These are phyloP conservation scores for Forbesichthys agassizii DNA, from an alignment of 2,113 vertebrate species.

Conservation along the genomic window DNA sequence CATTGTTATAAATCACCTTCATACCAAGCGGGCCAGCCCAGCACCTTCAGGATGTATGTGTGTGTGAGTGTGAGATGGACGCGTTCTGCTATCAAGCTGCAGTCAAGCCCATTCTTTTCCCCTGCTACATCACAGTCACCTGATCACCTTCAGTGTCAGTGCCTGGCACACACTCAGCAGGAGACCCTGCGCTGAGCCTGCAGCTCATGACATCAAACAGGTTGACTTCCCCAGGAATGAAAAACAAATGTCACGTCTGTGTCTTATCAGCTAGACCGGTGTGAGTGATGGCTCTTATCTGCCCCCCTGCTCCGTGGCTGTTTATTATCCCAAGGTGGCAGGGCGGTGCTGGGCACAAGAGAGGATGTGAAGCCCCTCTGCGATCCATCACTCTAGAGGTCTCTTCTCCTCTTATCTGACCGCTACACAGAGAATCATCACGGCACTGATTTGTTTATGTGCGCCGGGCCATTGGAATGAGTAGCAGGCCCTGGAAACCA, in stretches of 20 bases:
- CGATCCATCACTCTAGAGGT: constrained; percentile 76
- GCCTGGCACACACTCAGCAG: constrained; percentile 66
- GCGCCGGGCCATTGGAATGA: constrained; percentile 71
- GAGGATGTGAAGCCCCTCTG: constrained; percentile 66
- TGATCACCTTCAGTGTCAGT: constrained; percentile 67
- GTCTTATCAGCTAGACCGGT: constrained; percentile 75
- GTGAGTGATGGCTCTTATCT: constrained; percentile 79
- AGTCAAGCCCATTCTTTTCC: constrained; percentile 51
- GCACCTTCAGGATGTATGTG: no score
- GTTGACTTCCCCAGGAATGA: constrained; percentile 74
- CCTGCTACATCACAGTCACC: constrained; percentile 61
- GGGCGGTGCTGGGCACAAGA: constrained; percentile 70
- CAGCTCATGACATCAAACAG: constrained; percentile 74
- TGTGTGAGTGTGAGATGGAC: no score
- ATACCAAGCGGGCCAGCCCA: no score
- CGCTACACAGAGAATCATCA: constrained; percentile 72
- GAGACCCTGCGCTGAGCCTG: constrained; percentile 62
- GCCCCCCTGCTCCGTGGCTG: constrained; percentile 71
- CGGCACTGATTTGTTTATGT: constrained; percentile 71
- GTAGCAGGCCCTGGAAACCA: constrained; percentile 62
- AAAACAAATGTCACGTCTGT: constrained; percentile 81
- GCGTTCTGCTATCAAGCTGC: not conserved
- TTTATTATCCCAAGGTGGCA: constrained; percentile 79
- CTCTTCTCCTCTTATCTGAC: constrained; percentile 73
- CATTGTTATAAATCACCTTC: no score